phyloP scores from a whole-genome alignment of 2,888 invertebrate species.

The Reticulitermes lucifugus region DNA sequence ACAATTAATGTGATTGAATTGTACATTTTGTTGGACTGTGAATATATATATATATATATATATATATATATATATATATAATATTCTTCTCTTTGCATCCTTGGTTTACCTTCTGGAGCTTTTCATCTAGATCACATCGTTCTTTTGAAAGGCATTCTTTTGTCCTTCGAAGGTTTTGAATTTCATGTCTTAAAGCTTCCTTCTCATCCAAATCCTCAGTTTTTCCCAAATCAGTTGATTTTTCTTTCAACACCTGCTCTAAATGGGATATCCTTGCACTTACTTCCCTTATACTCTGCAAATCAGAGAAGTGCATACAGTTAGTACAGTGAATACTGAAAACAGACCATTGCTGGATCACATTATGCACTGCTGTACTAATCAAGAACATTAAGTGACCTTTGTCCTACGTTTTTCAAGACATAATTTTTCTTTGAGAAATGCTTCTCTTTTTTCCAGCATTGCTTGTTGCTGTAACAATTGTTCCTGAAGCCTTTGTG shows the following conservation, averaged over 20 bases:
- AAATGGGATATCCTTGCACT: conserved; percentile 76
- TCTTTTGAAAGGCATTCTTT: conserved; percentile 83
- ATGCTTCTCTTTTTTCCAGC: conserved; percentile 55
- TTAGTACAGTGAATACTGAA: no score
- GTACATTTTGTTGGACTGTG: no score
- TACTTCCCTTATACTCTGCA: conserved; percentile 72
- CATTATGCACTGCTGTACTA: no score
- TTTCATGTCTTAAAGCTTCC: conserved; percentile 80
- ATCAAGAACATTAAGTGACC: conserved; percentile 26
- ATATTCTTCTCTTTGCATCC: no score
- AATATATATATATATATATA: no score
- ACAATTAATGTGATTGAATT: no score
- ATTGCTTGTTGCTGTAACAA: conserved; percentile 51
- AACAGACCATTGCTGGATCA: no score
- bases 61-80: no score
- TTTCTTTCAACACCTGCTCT: conserved; percentile 77
- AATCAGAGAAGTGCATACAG: background rate
- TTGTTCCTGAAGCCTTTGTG: conserved; percentile 54
- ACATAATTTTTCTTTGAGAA: conserved; percentile 54
- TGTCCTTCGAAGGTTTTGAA: conserved; percentile 81
- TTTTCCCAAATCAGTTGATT: conserved; percentile 74
- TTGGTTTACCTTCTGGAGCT: conserved; percentile 70
- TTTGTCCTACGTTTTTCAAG: conserved; percentile 53
- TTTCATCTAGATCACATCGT: conserved; percentile 78
- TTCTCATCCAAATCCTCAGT: conserved; percentile 70